Percentiles rank a stretch among this genome's conserved stretches.
Conservation (phyloP, 2,888 invertebrate species). For the Venusia cambrica region DNA sequence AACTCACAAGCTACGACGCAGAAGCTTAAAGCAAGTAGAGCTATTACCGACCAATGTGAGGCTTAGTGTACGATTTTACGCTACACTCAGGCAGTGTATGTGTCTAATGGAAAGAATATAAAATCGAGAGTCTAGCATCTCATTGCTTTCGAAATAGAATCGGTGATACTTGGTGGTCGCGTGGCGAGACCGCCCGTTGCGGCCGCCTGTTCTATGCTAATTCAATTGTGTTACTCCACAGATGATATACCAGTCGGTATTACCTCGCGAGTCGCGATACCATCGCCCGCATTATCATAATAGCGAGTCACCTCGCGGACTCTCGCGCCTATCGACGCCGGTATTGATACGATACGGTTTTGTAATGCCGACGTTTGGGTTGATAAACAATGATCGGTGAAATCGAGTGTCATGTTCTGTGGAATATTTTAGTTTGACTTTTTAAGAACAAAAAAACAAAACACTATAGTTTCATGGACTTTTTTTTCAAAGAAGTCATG, state of each 20-base stretch:
- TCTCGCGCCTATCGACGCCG: constrained; percentile 54
- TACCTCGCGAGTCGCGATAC: constrained; percentile 56
- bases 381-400: constrained; percentile 22
- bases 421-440: background rate
- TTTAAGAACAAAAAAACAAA: too few species aligned
- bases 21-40: too few species aligned
- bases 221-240: constrained; percentile 71
- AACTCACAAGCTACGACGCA: too few species aligned
- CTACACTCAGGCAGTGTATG: too few species aligned
- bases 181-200: constrained; percentile 75
- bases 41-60: too few species aligned
- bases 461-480: too few species aligned
- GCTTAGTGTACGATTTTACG: too few species aligned
- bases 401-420: constrained; percentile 14
- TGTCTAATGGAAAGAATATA: constrained; percentile 8
- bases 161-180: constrained; percentile 57
- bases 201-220: constrained; percentile 72
- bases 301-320: constrained; percentile 71
- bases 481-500: too few species aligned
- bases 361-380: constrained; percentile 22
- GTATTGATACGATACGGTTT: constrained; percentile 39
- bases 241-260: constrained; percentile 13
- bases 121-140: constrained; percentile 9
- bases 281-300: constrained; percentile 77
- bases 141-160: constrained; percentile 19